Evolutionary conservation across 2,797 vertebrate genomes (phyloP), one percentile per base, ranked within the genome.

Genomic region (Benthosema pterotum): DNA sequence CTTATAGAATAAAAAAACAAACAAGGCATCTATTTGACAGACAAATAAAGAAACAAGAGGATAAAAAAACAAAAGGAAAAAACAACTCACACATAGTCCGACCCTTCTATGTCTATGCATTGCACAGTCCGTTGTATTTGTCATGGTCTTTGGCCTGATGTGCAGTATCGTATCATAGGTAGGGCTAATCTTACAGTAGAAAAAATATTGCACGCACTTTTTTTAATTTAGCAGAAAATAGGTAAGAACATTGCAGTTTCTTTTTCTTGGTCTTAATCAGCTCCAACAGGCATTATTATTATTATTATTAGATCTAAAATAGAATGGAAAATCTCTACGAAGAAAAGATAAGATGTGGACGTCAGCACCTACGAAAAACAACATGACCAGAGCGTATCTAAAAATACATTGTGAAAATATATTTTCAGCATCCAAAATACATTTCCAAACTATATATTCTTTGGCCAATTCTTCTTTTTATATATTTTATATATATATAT

Each of bases 201-300:
- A 91, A 93, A 93, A 93, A 93, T 94, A 96, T 94, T 95, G 94
- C 94, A 96, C 94, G 87, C 89, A 67, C 81, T 90, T 93, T 91
- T 90, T 93, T 91, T 92, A 38, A 91, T 92, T 83, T 92, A 92
- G 32, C 91, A 94, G 80, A 91, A 90, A 89, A 92, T 65, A 77
- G 65, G 69, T 66, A 62, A 6, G 90, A 90, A 91, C 82, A 82
- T 82, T 82, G 82, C 60, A 84, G 83, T 87, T 89, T 60, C 55
- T 49, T 60, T 57, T 49, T 49, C 76, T 72, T 79, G 76, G 79
- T 77, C 72, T 76, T 19, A 74, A 61, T 74, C 67, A 49, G 13
- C 64, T 75, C 60, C 42, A 61, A 18, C n/a, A 28, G 25, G 49
- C 22, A 25, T 25, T 25, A n/a, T n/a, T n/a, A n/a, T 25, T 25